Evolutionary conservation across 2,113 vertebrate genomes (phyloP), one percentile per base, ranked within the genome.

Genomic region (Phylloscopus whistleri): DNA sequence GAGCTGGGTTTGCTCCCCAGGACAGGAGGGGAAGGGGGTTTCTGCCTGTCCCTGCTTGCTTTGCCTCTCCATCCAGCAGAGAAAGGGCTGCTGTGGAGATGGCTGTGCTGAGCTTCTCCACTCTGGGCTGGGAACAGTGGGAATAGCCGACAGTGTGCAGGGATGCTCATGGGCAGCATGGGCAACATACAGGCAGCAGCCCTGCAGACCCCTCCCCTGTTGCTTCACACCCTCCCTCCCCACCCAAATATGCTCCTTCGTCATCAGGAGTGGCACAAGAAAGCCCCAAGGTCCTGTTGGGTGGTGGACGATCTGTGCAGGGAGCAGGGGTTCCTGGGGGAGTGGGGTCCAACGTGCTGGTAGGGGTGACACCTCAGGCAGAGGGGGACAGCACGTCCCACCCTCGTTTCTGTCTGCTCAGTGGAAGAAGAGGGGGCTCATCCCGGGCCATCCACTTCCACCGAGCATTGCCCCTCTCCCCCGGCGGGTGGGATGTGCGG

Each of bases 121-220:
- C 31, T 30, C 37, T 2, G 23, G 39, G 10, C 62, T 89, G 48
- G 53, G 27, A 60, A 6, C 5, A 1, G 46, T 33, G 52, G 60
- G 60, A 82, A 13, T 10, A 41, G 70, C 48, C 1, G 0, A 5
- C 1, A 16, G 16, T 2, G 4, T 6, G 2, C 6, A 1, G 18
- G 26, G 60, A 23, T 83, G 56, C 21, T 60, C 2, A 1, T 3
- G 37, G 56, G 75, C 64, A 73, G 22, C 37, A 8, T 18, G 27
- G 52, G 31, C 39, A 68, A 2, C 3, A 0, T 1, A 8, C 12
- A 2, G 58, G 46, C 39, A 70, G 44, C 74, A 13, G 16, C 5
- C n/a, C n/a, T 13, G 2, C 27, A 72, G 58, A 44, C 49, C 48
- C 37, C 53, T 28, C n/a, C 21, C 48, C 35, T 9, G 27, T 35